phyloP scores from a whole-genome alignment of 2,797 vertebrate species.

The Caiman crocodilus region DNA sequence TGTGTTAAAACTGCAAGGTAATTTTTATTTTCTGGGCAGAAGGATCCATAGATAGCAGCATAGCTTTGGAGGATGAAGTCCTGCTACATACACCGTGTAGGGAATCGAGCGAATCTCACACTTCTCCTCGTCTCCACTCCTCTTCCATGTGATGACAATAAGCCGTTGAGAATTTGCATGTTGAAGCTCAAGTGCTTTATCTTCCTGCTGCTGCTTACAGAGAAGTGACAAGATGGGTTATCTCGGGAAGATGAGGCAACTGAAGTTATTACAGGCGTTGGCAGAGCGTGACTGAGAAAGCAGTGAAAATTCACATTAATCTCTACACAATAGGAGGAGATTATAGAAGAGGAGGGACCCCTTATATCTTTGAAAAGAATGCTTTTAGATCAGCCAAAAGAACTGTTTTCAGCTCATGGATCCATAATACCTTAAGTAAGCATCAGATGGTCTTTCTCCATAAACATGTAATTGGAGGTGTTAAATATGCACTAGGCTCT shows the following conservation, averaged over 20 bases:
- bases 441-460: not conserved
- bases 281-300: slow-evolving; percentile 54
- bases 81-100: not conserved
- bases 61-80: not conserved
- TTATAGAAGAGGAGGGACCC: not conserved
- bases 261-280: slow-evolving; percentile 44
- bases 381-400: not conserved
- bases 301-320: slow-evolving; percentile 33
- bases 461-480: not conserved
- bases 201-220: not conserved
- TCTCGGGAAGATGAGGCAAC: slow-evolving; percentile 33
- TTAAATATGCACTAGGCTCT: not conserved
- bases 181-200: not conserved
- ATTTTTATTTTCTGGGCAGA: not conserved
- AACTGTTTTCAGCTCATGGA: not conserved
- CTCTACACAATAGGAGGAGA: not conserved
- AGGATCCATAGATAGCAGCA: not conserved
- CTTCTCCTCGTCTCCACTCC: not conserved
- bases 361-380: slow-evolving; percentile 19
- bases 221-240: slow-evolving; percentile 56
- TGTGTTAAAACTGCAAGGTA: not conserved
- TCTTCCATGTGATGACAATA: not conserved
- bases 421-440: fast-evolving
- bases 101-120: not conserved
- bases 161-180: not conserved